A percentile compares a stretch with the other conserved stretches of the same genome.
Evolutionary conservation across 2,797 vertebrate genomes (phyloP).

Genomic region (Odontamblyopus rebecca): DNA sequence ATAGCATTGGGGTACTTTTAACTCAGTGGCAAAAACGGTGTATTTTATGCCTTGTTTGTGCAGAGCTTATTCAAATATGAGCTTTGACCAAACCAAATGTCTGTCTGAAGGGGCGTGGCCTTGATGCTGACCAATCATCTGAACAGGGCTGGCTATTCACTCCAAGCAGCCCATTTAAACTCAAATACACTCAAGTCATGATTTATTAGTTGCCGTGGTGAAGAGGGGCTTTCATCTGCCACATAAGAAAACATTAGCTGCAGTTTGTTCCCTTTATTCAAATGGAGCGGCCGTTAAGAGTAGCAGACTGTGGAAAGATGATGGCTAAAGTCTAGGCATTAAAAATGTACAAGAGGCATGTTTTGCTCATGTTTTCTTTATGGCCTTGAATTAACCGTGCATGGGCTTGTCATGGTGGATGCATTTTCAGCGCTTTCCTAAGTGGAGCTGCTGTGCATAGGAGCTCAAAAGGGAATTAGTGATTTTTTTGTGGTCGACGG

Average conservation of each 20-base stretch:
- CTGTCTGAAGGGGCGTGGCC: conserved; percentile 41
- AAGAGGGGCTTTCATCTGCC: conserved; percentile 51
- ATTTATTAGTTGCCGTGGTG: conserved; percentile 47
- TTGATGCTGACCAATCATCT: conserved; percentile 50
- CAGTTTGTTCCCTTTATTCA: conserved; percentile 49
- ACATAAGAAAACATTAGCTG: conserved; percentile 44
- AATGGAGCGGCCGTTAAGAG: conserved; percentile 38
- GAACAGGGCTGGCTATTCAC: conserved; percentile 36
- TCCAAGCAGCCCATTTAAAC: conserved; percentile 36
- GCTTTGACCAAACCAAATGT: conserved; percentile 51
- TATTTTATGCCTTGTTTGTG: conserved; percentile 59
- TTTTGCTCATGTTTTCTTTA: conserved; percentile 22
- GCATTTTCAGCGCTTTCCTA: neutral
- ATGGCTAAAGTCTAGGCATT: conserved; percentile 18
- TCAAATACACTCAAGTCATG: conserved; percentile 33
- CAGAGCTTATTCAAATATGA: conserved; percentile 72
- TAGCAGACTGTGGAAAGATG: conserved; percentile 17
- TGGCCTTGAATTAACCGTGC: conserved; percentile 23
- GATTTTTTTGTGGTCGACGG: neutral
- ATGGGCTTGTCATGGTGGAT: conserved; percentile 21
- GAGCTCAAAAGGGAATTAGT: neutral
- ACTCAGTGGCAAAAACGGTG: conserved; percentile 17
- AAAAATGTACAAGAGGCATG: conserved; percentile 34
- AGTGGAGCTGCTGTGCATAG: neutral
- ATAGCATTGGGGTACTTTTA: conserved; percentile 1